phyloP scores from a whole-genome alignment of 2,888 invertebrate species.

The Morpho deidamia region DNA sequence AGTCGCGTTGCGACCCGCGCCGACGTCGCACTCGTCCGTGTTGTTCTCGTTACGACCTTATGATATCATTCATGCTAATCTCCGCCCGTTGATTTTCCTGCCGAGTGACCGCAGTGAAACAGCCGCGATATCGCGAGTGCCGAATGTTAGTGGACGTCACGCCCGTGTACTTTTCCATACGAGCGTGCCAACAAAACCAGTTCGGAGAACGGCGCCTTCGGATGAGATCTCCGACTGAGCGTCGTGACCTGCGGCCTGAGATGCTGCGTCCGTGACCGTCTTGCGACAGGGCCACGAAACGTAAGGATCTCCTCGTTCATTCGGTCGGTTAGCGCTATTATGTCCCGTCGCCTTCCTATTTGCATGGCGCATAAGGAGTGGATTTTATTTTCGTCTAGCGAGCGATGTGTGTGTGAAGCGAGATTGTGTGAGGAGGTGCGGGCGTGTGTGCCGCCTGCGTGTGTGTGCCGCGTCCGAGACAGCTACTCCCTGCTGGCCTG shows the following conservation, averaged over 20 bases:
- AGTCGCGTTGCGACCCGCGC: constrained; percentile 75
- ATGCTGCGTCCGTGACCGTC: constrained; percentile 76
- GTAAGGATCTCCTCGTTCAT: constrained; percentile 73
- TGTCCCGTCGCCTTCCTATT: constrained; percentile 70
- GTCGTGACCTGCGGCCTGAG: constrained; percentile 65
- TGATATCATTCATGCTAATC: constrained; percentile 73
- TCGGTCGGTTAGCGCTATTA: constrained; percentile 50
- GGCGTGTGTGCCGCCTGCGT: constrained; percentile 36
- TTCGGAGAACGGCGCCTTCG: constrained; percentile 60
- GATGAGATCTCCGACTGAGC: constrained; percentile 62
- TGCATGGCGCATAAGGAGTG: constrained; percentile 75
- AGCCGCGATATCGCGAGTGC: constrained; percentile 64
- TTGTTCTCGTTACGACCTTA: constrained; percentile 36
- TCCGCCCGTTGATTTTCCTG: constrained; percentile 68
- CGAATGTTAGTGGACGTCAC: constrained; percentile 65
- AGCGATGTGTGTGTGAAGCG: constrained; percentile 55
- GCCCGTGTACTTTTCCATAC: constrained; percentile 64
- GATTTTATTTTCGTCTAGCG: constrained; percentile 76
- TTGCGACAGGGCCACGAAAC: constrained; percentile 74
- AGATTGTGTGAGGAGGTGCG: constrained; percentile 30
- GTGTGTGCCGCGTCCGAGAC: constrained; percentile 55
- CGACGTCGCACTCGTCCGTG: constrained; percentile 51
- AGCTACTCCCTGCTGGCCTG: constrained; percentile 64
- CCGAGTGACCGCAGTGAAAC: constrained; percentile 62
- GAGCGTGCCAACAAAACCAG: constrained; percentile 58